Conservation (phyloP, 2,888 invertebrate genomes). For the Eudasyphora cyanicolor region DNA sequence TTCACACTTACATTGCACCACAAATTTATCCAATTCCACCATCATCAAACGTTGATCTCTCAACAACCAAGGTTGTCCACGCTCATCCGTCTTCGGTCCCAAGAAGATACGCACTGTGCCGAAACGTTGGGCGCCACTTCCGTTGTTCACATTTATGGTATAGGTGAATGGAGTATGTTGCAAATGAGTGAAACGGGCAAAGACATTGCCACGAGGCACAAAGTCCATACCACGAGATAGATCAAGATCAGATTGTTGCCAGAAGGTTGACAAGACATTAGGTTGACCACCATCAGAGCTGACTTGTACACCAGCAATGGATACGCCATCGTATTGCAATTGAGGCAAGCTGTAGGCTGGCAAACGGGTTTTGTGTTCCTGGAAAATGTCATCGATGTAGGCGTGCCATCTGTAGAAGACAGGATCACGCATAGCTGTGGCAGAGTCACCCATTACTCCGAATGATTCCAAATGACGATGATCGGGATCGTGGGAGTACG, state of each 20-base stretch:
- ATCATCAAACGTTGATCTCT: slow-evolving; percentile 82
- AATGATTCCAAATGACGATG: slow-evolving; percentile 86
- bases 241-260: slow-evolving; percentile 90
- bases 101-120: slow-evolving; percentile 83
- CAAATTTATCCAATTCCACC: slow-evolving; percentile 86
- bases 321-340: slow-evolving; percentile 81
- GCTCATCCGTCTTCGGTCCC: slow-evolving; percentile 85
- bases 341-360: slow-evolving; percentile 82
- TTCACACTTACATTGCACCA: too few relatives aligned
- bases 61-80: slow-evolving; percentile 83
- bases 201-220: slow-evolving; percentile 87
- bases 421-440: slow-evolving; percentile 92
- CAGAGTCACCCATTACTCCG: slow-evolving; percentile 90
- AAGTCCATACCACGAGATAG: slow-evolving; percentile 91
- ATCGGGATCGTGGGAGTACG: slow-evolving; percentile 90
- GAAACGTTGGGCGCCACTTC: slow-evolving; percentile 79
- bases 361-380: slow-evolving; percentile 87
- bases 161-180: slow-evolving; percentile 88
- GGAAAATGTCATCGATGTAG: slow-evolving; percentile 89
- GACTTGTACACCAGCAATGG: slow-evolving; percentile 82
- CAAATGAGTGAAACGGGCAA: slow-evolving; percentile 87
- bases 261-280: slow-evolving; percentile 86
- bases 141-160: slow-evolving; percentile 84
- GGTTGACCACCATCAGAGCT: slow-evolving; percentile 80
- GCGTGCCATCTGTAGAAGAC: slow-evolving; percentile 93